These are phyloP conservation scores for Coturnix japonica DNA, from an alignment of 2,113 vertebrate species.

Conservation along the genomic window DNA sequence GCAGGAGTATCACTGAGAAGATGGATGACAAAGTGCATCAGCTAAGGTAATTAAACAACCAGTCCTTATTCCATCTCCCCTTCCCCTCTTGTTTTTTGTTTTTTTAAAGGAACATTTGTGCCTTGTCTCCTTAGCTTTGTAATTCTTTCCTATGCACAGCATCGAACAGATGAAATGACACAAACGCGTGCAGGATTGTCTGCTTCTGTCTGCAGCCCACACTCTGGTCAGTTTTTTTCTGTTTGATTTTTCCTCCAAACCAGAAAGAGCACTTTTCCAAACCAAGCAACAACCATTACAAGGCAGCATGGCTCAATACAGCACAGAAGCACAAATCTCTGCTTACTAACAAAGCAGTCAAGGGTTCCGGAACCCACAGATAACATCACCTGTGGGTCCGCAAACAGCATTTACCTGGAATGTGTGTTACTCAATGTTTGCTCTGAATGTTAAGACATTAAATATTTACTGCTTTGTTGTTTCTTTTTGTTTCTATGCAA, in stretches of 20 bases:
- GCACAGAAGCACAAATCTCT: background rate
- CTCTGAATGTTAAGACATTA: background rate
- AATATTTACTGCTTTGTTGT: background rate
- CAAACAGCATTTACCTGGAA: background rate
- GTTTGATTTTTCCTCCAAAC: background rate
- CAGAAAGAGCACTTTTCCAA: background rate
- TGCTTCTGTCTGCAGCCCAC: background rate
- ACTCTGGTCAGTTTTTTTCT: background rate
- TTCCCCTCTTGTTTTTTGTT: background rate
- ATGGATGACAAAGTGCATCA: background rate
- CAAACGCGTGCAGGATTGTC: background rate
- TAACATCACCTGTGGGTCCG: fast-evolving
- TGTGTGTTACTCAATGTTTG: background rate
- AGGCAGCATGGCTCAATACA: background rate
- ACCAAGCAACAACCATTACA: background rate
- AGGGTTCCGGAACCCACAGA: background rate
- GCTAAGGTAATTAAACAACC: background rate
- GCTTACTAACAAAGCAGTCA: background rate
- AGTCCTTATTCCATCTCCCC: background rate
- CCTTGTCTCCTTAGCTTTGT: background rate
- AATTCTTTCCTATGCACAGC: background rate
- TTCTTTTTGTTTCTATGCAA: fast-evolving
- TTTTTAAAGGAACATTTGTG: background rate
- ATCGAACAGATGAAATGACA: background rate
- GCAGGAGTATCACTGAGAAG: background rate